Evolutionary conservation across 1,140 invertebrate genomes (phyloP), one percentile per base, ranked within the genome.

Genomic region (Camponotus floridanus): DNA sequence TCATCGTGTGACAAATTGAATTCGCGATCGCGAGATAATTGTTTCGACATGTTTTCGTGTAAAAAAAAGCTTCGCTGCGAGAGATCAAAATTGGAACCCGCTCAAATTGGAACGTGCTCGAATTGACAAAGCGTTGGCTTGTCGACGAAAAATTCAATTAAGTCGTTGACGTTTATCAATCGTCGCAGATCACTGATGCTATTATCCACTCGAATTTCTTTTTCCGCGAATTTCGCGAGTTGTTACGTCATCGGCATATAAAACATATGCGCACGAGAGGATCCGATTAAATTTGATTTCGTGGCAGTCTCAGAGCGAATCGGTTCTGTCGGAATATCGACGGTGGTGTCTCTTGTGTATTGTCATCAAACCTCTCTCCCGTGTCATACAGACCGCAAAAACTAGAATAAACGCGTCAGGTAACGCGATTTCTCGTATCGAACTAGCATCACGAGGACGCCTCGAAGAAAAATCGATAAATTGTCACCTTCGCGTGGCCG

Each of bases 401-500:
- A 81, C 76, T 79, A 26, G 45, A 80, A 55, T n/a, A 33, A 68
- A 80, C 64, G 48, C 70, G 42, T 31, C 7, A 62, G 26, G 64
- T 36, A 55, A 85, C 15, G 45, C 13, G 48, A 48, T 45, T 13
- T 65, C 45, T 78, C 78, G 65, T n/a, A 65, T 57, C 31, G 55
- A 26, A 4, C 45, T 39, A 45, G 9, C 62, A 45, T 45, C 61
- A n/a, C 2, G 33, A 65, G 45, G 8, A 15, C 9, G 73, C 26
- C 48, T 65, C 59, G 55, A 78, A 68, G 51, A 79, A 71, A 70
- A 68, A 68, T 85, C 83, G 51, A 78, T 85, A 79, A 78, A 76
- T 68, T 55, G 76, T 80, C 85, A 70, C 76, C 65, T 80, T 80
- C 85, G 84, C 76, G 70, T 88, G 85, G 80, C 83, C 64, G 84